Base-by-base conservation (phyloP, 2,888 invertebrate genomes). In the Orchesella flavescens region DNA sequence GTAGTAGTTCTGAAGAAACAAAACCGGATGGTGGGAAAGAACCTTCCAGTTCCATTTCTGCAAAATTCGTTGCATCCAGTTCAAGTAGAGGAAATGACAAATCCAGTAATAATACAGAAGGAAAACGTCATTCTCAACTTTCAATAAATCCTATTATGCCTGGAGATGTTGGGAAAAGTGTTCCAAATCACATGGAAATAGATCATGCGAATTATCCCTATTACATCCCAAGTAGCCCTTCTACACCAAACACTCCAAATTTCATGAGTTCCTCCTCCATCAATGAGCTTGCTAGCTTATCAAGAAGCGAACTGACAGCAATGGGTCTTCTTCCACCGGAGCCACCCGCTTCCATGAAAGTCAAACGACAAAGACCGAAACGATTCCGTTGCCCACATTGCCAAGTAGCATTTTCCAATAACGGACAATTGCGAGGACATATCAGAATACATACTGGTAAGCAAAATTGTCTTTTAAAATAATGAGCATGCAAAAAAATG, bases 401-500 rank as follows among this genome's bases (percentile, higher is more conserved):
- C 89, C 93, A 95, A 88, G 95, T 96, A 0, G 96, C 95, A 0
- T 97, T 97, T 90, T 96, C 96, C n/a, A 97, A 97, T 90, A 97
- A 96, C 90, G 97, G 97, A 0, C 97, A 97, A 89, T 91, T 97
- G 0, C 96, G 95, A 90, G 97, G 97, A 17, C 97, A 97, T 89
- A 93, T 96, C n/a, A 91, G 97, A 81, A 97, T 96, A 77, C 97
- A 97, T 89, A 96, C 96, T 53, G 96, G 96, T 91, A 90, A 91
- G 90, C 77, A 13, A 15, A 19, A 34, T 5, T 57, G 1, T 44
- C 43, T 19, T 59, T 19, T 49, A 3, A 78, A 66, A 57, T 13
- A 68, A 19, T 34, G 13, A 21, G 24, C n/a, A n/a, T 76, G 34
- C 2, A 63, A 46, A 23, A n/a, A 13, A 76, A 68, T 57, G 7